A percentile compares a stretch with the other conserved stretches of the same genome.
Conservation (phyloP, 1,140 invertebrate species). For the Tenebrio molitor region DNA sequence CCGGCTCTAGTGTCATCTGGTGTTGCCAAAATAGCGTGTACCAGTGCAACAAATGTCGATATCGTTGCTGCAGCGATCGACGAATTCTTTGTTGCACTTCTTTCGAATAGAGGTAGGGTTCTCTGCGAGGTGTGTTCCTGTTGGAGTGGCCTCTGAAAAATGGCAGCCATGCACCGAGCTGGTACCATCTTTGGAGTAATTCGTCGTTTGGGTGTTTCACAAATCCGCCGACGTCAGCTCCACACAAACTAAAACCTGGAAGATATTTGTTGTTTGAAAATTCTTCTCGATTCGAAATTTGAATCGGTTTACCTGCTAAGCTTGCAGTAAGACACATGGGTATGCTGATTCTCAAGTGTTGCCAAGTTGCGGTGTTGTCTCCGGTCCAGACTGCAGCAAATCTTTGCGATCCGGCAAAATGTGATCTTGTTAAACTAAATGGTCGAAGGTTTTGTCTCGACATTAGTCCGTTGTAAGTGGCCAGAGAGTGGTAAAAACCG, state of each 20-base stretch:
- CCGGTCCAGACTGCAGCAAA: conserved; percentile 89
- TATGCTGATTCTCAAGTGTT: conserved; percentile 72
- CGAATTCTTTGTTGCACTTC: conserved; percentile 72
- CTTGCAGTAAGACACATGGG: conserved; percentile 55
- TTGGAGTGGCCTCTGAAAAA: conserved; percentile 75
- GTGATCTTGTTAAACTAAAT: conserved; percentile 91
- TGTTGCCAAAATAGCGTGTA: conserved; percentile 77
- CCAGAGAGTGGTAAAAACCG: conserved; percentile 68
- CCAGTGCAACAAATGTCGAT: conserved; percentile 92
- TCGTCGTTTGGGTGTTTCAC: conserved; percentile 94
- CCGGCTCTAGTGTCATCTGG: conserved; percentile 85
- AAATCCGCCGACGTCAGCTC: conserved; percentile 98
- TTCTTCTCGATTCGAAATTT: too few species aligned
- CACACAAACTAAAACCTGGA: conserved; percentile 90
- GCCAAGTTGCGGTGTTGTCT: conserved; percentile 87
- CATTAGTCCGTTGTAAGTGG: conserved; percentile 85
- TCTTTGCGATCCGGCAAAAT: conserved; percentile 87
- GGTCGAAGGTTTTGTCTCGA: conserved; percentile 82
- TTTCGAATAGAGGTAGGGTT: conserved; percentile 94
- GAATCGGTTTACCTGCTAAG: conserved; percentile 69
- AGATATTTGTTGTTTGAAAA: conserved; percentile 4
- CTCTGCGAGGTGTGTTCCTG: conserved; percentile 92
- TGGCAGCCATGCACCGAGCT: conserved; percentile 74
- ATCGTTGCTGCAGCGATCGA: conserved; percentile 80
- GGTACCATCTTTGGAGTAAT: conserved; percentile 94